phyloP scores from a whole-genome alignment of 2,797 vertebrate species.

The Phataginus tetradactyla region DNA sequence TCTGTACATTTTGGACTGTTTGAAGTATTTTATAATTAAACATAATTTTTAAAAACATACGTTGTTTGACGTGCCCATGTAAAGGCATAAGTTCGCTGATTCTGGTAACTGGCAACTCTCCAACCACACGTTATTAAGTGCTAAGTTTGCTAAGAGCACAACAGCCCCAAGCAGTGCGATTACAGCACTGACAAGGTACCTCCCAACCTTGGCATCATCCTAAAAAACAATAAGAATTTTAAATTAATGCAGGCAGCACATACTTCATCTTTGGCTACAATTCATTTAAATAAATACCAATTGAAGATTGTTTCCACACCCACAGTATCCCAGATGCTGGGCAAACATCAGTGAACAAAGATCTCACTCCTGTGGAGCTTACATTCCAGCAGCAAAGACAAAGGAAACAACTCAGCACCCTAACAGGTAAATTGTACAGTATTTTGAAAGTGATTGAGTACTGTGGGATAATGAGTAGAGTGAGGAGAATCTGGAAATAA shows the following conservation, averaged over 20 bases:
- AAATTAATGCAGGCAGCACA: not conserved
- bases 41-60: constrained; percentile 3
- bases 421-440: not conserved
- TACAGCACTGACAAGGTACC: not conserved
- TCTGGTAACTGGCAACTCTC: not conserved
- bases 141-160: constrained; percentile 34
- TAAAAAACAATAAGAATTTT: not conserved
- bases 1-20: not conserved
- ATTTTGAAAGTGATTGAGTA: not conserved
- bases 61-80: not conserved
- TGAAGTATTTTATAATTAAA: not conserved
- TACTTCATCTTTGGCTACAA: not conserved
- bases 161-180: not conserved
- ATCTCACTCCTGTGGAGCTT: not conserved
- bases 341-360: not conserved
- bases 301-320: not conserved
- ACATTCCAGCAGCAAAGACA: not conserved
- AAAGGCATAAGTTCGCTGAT: not conserved
- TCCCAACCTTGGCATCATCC: constrained; percentile 20
- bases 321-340: not conserved
- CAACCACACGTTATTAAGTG: too few species aligned
- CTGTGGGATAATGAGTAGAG: too few species aligned
- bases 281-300: not conserved
- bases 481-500: not conserved
- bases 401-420: not conserved